These are phyloP conservation scores for Thinocorus orbignyianus DNA, from an alignment of 2,113 vertebrate species.

Conservation along the genomic window DNA sequence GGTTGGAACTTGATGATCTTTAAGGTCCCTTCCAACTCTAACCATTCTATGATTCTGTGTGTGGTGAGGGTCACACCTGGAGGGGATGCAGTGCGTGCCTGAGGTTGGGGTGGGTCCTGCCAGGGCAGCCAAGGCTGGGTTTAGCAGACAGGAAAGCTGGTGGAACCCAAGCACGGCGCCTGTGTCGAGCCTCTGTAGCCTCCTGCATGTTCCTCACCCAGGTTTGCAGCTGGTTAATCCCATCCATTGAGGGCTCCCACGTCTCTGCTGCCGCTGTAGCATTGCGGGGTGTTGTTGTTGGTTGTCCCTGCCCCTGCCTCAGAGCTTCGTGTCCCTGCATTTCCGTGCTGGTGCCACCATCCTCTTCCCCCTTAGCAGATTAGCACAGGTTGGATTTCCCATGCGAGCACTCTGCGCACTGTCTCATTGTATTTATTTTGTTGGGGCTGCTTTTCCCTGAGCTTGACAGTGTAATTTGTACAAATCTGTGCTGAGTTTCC, in stretches of 20 bases:
- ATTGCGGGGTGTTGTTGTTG: accelerated
- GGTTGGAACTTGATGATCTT: too few species aligned
- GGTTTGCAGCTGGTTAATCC: background rate
- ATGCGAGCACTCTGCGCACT: background rate
- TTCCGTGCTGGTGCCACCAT: background rate
- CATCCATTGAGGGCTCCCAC: background rate
- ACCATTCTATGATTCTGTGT: too few species aligned
- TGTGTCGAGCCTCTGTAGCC: accelerated
- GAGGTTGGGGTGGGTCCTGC: background rate
- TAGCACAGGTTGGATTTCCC: constrained; percentile 28
- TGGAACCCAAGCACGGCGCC: accelerated
- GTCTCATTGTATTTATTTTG: constrained; percentile 62
- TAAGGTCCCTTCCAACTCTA: too few species aligned
- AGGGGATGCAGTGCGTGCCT: background rate
- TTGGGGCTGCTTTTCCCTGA: constrained; percentile 52
- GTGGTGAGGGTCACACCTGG: background rate
- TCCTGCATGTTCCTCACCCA: background rate
- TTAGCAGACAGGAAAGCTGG: background rate
- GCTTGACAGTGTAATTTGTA: constrained; percentile 56
- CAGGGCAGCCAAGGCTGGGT: background rate
- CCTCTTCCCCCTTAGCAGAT: constrained; percentile 20
- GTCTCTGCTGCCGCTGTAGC: background rate
- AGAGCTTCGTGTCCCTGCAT: background rate
- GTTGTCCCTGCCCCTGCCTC: background rate
- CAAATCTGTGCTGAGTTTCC: constrained; percentile 32